Conservation (phyloP, 2,113 vertebrate species). For the Ardeotis arabs region DNA sequence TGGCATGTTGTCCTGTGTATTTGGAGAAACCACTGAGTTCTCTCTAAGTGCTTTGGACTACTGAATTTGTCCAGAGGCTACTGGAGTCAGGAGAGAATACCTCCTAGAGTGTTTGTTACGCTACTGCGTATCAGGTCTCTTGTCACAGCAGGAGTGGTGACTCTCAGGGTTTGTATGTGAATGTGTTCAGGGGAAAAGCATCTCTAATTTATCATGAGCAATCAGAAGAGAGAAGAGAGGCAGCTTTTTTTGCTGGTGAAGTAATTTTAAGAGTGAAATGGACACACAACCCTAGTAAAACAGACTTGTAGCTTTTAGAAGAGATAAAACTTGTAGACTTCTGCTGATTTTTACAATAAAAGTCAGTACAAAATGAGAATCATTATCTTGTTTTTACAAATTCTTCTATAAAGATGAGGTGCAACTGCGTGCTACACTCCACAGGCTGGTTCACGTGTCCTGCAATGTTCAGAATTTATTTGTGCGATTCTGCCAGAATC, state of each 20-base stretch:
- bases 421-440: background rate
- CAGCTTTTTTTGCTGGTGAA: background rate
- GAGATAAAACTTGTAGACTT: background rate
- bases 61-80: background rate
- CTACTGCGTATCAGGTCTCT: background rate
- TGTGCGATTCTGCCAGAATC: background rate
- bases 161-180: background rate
- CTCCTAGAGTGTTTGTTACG: background rate
- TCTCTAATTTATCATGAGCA: background rate
- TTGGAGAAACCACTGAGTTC: background rate
- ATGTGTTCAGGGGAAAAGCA: background rate
- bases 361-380: background rate
- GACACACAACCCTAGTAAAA: background rate
- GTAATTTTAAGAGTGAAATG: background rate
- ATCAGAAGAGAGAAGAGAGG: background rate
- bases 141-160: background rate
- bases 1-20: accelerated
- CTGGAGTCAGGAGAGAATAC: background rate
- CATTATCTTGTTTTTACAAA: background rate
- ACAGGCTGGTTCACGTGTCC: background rate
- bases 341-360: background rate
- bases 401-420: background rate
- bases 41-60: background rate
- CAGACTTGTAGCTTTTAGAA: background rate
- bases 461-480: background rate